Evolutionary conservation across 2,113 vertebrate species (phyloP).

Genomic region (Dicaeum eximium): DNA sequence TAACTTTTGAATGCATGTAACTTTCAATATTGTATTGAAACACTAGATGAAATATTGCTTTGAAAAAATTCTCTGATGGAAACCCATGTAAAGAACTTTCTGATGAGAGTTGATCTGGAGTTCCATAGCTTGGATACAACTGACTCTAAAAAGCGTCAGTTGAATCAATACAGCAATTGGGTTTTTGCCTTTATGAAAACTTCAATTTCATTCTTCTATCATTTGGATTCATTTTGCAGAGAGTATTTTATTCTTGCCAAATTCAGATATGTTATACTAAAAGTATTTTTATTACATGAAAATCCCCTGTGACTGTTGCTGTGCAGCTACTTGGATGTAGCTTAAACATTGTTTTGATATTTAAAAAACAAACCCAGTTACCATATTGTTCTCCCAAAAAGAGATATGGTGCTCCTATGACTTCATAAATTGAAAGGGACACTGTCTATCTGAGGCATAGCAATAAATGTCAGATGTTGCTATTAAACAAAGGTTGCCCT

Average conservation of each 20-base stretch:
- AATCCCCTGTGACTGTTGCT: not conserved
- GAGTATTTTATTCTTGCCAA: not conserved
- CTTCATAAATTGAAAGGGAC: slow-evolving; percentile 54
- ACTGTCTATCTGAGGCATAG: slow-evolving; percentile 10
- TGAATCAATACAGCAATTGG: not conserved
- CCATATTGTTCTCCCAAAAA: not conserved
- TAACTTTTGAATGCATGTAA: not conserved
- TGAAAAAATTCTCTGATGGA: not conserved
- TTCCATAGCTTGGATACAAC: not conserved
- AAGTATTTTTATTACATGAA: not conserved
- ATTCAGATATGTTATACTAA: not conserved
- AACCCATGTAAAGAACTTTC: not conserved
- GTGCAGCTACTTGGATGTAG: not conserved
- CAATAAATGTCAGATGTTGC: slow-evolving; percentile 63
- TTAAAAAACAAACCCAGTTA: slow-evolving; percentile 19
- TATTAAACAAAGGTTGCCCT: slow-evolving; percentile 68
- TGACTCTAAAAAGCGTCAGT: not conserved
- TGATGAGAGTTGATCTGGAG: not conserved
- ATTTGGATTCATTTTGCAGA: not conserved
- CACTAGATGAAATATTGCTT: not conserved
- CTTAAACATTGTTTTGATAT: not conserved
- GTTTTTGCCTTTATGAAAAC: not conserved
- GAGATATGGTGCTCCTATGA: not conserved
- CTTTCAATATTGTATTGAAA: not conserved
- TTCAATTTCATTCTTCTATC: not conserved